These are phyloP conservation scores for Thaumetopoea pityocampa DNA, from an alignment of 1,140 invertebrate species.

Conservation along the genomic window DNA sequence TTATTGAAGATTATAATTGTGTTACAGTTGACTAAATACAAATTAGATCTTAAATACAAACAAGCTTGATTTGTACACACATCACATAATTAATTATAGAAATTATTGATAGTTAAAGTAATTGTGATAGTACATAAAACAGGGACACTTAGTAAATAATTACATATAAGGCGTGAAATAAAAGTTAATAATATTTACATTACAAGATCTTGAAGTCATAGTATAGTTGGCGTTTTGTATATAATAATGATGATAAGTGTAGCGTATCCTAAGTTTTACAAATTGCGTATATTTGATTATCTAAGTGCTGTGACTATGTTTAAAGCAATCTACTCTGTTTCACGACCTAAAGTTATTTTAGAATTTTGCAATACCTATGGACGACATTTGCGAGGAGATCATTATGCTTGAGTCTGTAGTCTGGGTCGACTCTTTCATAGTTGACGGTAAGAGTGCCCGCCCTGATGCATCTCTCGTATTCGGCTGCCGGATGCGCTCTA, in stretches of 20 bases:
- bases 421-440: constrained; percentile 92
- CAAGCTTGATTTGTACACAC: constrained; percentile 34
- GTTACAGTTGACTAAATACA: constrained; percentile 35
- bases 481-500: constrained; percentile 92
- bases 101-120: constrained; percentile 14
- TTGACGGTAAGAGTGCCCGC: constrained; percentile 96
- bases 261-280: constrained; percentile 5
- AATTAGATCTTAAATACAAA: constrained; percentile 45
- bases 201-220: constrained; percentile 12
- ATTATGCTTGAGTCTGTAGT: constrained; percentile 95
- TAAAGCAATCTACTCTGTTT: constrained; percentile 10
- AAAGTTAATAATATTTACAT: constrained; percentile 25
- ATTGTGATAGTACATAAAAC: constrained; percentile 15
- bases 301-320: constrained; percentile 16
- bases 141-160: constrained; percentile 17
- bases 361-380: constrained; percentile 84
- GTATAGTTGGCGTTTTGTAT: constrained; percentile 12
- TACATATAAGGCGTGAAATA: constrained; percentile 22
- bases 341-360: neutral
- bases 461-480: constrained; percentile 93
- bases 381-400: constrained; percentile 96
- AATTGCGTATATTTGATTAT: too few relatives aligned
- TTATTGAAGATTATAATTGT: constrained; percentile 32
- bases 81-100: constrained; percentile 17
- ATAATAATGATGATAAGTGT: neutral